Base-by-base conservation (phyloP, 2,797 vertebrate genomes). In the Garrulus glandarius region DNA sequence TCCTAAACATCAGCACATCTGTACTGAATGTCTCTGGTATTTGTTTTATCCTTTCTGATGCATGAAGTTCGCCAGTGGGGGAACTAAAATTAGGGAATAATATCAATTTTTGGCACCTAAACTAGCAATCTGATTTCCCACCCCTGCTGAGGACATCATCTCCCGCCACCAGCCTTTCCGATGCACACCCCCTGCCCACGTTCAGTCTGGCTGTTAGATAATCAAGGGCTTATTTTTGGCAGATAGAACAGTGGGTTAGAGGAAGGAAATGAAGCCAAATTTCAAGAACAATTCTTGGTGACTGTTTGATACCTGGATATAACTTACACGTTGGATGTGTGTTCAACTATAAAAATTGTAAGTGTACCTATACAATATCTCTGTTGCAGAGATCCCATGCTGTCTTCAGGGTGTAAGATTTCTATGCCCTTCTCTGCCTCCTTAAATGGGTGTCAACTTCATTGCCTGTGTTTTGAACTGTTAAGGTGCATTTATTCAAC, bases 181-280 rank as follows among this genome's bases (percentile, higher is more conserved):
- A 89, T 52, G 72, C 83, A 72, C 59, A 76, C 12, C 4, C 18
- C 15, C 83, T 72, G 88, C 94, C 95, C 65, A 96, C 94, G 20
- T 57, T 81, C 93, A 95, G 90, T 93, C 96, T 95, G 95, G 85
- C 83, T 95, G 69, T 92, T 94, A 95, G 92, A 87, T 92, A 95
- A 96, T 39, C 65, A 65, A 65, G n/a, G 8, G 19, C 27, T 92
- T 93, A 78, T 95, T 94, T 95, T 36, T 36, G 83, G 88, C 74
- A 95, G 53, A 44, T 43, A 61, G 70, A 95, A 78, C 47, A 44
- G 59, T 15, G 68, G 75, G 67, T 56, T 76, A 69, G 57, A 71
- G 57, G 27, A 75, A 79, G 39, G 70, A 86, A 93, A 89, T 2
- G 0, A 46, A 75, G 39, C 32, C 36, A 80, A 70, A 67, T 55